Evolutionary conservation across 2,797 vertebrate genomes (phyloP), one percentile per base, ranked within the genome.

Genomic region (Ceryle rudis): DNA sequence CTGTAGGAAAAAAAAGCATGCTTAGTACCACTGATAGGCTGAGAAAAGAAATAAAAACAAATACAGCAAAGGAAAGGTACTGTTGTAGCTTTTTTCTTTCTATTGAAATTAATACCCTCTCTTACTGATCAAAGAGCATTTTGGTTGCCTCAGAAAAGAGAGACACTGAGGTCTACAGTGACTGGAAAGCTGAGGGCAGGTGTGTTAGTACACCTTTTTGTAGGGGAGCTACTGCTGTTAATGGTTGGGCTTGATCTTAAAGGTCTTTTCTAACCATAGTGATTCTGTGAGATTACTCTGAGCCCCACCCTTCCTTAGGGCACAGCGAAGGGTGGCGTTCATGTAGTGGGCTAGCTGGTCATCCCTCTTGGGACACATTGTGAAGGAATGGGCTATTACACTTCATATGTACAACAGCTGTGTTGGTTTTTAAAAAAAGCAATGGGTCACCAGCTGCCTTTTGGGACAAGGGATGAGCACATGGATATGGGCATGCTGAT

Each of bases 311-410:
- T 55, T 62, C 35, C 41, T 33, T 67, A 39, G 70, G 49, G n/a
- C 37, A 28, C 14, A 51, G 31, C 22, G 19, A n/a, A 66, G 52
- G 13, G 13, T 1, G 1, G 2, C 0, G 0, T 60, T 87, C 58
- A 29, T 1, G 2, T 16, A 8, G 65, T 18, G 22, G 22, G 22
- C 4, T 37, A 49, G 31, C 39, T 72, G 41, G 26, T 42, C 23
- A 25, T 31, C 17, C 73, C 10, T 33, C 17, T 61, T 62, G 35
- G 37, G n/a, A 39, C 28, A 23, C 66, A 31, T 39, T 12, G 44
- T 14, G 67, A 33, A 17, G 10, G 54, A 62, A 44, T 12, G 23
- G 47, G 23, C 41, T 83, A 42, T 57, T 70, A 58, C 18, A 29
- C 8, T 78, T 82, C 41, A 28, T 61, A 22, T 20, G 8, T 55